Conservation (phyloP, 2,113 vertebrate genomes). For the Pterophyllum scalare region DNA sequence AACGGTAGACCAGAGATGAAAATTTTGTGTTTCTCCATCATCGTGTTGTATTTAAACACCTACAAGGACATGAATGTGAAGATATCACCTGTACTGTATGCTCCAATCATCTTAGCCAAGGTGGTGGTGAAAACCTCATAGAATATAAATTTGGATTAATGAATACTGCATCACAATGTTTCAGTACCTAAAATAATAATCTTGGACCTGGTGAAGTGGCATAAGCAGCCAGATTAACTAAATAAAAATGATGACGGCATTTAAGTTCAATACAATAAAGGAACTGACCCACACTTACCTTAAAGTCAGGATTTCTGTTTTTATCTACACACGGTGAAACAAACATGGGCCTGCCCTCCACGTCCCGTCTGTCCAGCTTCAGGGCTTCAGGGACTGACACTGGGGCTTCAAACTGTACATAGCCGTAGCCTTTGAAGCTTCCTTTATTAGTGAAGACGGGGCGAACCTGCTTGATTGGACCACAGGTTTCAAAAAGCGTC, state of each 20-base stretch:
- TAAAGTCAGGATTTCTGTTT: constrained; percentile 94
- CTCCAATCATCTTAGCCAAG: background rate
- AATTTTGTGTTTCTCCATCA: constrained; percentile 95
- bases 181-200: background rate
- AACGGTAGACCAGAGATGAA: constrained; percentile 95
- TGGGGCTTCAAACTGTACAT: constrained; percentile 88
- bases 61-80: constrained; percentile 47
- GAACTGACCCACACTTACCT: constrained; percentile 79
- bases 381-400: constrained; percentile 85
- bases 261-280: background rate
- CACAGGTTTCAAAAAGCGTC: constrained; percentile 87
- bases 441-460: constrained; percentile 87
- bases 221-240: background rate
- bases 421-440: constrained; percentile 92
- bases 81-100: background rate
- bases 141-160: background rate
- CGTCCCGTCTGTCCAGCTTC: constrained; percentile 84
- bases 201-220: background rate
- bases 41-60: constrained; percentile 94
- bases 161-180: background rate
- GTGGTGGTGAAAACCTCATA: background rate
- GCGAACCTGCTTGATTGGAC: constrained; percentile 86
- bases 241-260: background rate
- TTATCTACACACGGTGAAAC: constrained; percentile 97
- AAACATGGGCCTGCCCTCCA: constrained; percentile 95